Evolutionary conservation across 2,797 vertebrate genomes (phyloP), one percentile per base, ranked within the genome.

Genomic region (Moxostoma hubbsi): DNA sequence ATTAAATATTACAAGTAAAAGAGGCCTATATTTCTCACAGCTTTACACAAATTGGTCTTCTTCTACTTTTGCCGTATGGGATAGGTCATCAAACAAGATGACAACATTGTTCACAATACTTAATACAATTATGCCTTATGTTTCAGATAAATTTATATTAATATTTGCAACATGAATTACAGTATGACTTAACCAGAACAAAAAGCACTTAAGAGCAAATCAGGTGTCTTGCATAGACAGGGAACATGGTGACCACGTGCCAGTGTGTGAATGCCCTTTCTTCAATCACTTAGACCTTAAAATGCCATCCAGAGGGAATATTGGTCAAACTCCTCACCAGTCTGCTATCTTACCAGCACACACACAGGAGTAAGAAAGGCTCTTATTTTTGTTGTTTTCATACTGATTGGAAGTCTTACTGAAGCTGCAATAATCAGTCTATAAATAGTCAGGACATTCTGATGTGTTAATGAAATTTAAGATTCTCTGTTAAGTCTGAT

Each of bases 251-350:
- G 12, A 5, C 55, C 18, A 55, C 18, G 49, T 73, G 50, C 58
- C 10, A 50, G 78, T 78, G 81, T 87, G 88, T 1, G 43, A 90
- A 86, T 86, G 76, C 77, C 18, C 70, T 87, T 85, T 76, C 16
- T 72, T 87, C 84, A 78, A 75, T 84, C 88, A 91, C 87, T 89
- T 87, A 62, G 84, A 86, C 81, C 84, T 84, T 74, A 43, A 89
- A 89, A 89, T 90, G 87, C 58, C 86, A 89, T 88, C 87, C 88
- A 86, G 79, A 76, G 68, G 53, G 47, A 43, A 46, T 64, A 67
- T 51, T 13, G 24, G 47, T 12, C 58, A 55, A 81, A 75, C 63
- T 36, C 4, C 65, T 58, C 54, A n/a, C 66, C 55, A 50, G 62
- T 64, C 72, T 84, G 50, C 36, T 57, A 64, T 68, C 51, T 68